Conservation (phyloP, 2,888 invertebrate genomes). For the Andrena chrysosceles region DNA sequence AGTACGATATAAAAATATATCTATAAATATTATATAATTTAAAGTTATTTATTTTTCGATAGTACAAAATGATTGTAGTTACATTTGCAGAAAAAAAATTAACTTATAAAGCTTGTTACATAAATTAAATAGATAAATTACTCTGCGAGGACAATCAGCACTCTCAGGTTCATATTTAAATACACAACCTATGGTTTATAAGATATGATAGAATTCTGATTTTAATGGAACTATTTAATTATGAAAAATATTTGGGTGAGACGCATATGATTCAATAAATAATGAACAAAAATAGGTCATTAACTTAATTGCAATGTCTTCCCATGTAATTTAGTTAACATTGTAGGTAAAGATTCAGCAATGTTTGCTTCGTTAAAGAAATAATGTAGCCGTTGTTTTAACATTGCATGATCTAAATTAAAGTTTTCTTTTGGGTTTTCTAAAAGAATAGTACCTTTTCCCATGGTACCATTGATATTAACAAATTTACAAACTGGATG, state of each 20-base stretch:
- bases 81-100: constrained; percentile 19
- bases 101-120: constrained; percentile 37
- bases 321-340: constrained; percentile 54
- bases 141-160: constrained; percentile 12
- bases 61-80: constrained; percentile 36
- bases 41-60: constrained; percentile 40
- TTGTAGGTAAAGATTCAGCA: constrained; percentile 41
- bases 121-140: constrained; percentile 48
- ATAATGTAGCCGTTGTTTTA: constrained; percentile 60
- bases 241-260: constrained; percentile 13
- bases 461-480: constrained; percentile 87
- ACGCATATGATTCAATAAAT: constrained; percentile 48
- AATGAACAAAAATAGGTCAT: constrained; percentile 35
- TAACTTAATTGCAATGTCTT: constrained; percentile 60
- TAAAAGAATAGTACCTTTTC: constrained; percentile 87
- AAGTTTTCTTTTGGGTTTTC: constrained; percentile 89
- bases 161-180: constrained; percentile 10
- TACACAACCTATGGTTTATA: constrained; percentile 14
- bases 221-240: constrained; percentile 9
- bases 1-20: constrained; percentile 29
- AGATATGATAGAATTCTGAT: constrained; percentile 15
- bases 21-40: constrained; percentile 24
- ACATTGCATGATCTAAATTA: constrained; percentile 45
- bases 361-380: constrained; percentile 46
- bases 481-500: constrained; percentile 88